phyloP scores from a whole-genome alignment of 1,140 invertebrate genomes.

The Papilio glaucus region DNA sequence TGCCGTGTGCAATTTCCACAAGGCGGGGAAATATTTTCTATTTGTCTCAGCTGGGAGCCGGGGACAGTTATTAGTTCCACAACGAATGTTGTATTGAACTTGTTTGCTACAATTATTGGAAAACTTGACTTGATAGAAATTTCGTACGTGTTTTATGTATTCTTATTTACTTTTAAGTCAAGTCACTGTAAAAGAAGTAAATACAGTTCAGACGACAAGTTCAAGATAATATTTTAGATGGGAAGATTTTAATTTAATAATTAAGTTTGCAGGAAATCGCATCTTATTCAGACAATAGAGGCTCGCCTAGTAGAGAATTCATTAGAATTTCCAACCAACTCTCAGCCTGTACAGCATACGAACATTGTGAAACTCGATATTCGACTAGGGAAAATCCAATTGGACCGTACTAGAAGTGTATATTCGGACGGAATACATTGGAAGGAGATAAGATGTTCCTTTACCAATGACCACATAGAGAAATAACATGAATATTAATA shows the following conservation, averaged over 20 bases:
- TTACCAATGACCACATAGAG: not conserved
- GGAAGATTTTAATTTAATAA: not conserved
- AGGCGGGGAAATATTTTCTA: constrained; percentile 21
- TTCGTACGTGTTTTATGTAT: not conserved
- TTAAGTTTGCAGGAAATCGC: not conserved
- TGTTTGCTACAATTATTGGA: constrained; percentile 18
- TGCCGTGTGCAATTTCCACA: constrained; percentile 1
- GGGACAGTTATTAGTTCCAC: constrained; percentile 29
- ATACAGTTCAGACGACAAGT: not conserved
- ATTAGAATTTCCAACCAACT: not conserved
- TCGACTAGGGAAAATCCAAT: not conserved
- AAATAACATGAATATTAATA: not conserved
- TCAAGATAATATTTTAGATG: not conserved
- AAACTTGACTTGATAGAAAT: not conserved
- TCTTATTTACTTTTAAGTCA: not conserved
- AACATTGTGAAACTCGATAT: not conserved
- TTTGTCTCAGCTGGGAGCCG: constrained; percentile 4
- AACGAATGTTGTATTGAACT: constrained; percentile 10
- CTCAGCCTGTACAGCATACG: too few species aligned
- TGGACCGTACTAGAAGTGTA: not conserved
- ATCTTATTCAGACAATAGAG: not conserved
- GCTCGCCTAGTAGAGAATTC: not conserved
- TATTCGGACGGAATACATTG: not conserved
- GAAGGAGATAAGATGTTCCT: not conserved
- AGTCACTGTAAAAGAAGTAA: too few species aligned